Conservation (phyloP, 2,797 vertebrate species). For the Dallia pectoralis region DNA sequence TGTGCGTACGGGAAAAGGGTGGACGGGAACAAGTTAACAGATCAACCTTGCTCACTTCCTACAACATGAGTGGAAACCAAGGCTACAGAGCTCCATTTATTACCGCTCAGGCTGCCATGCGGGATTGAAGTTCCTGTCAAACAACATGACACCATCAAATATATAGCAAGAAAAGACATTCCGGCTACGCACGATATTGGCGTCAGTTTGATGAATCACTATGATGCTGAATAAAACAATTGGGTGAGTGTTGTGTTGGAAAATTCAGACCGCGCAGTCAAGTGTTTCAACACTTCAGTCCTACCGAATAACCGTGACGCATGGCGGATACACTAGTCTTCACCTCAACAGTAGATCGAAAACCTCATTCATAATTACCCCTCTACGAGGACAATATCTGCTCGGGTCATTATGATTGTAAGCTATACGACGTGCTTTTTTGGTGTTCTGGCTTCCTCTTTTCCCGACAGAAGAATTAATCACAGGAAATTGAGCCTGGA, state of each 20-base stretch:
- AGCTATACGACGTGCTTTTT: constrained; percentile 1
- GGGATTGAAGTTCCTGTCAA: not conserved
- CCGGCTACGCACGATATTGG: not conserved
- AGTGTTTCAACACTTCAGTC: not conserved
- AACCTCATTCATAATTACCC: not conserved
- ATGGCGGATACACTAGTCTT: no score
- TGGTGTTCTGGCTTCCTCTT: constrained; percentile 35
- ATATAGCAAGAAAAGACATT: not conserved
- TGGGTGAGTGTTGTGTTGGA: not conserved
- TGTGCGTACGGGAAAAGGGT: constrained; percentile 31
- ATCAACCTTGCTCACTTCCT: constrained; percentile 30
- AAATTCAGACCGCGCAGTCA: not conserved
- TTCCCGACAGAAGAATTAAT: constrained; percentile 37
- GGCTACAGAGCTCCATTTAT: constrained; percentile 1
- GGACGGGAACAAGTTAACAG: constrained; percentile 37
- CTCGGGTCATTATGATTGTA: constrained; percentile 36
- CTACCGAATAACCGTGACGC: not conserved
- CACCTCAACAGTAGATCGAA: not conserved
- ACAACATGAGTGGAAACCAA: constrained; percentile 8
- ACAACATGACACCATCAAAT: not conserved
- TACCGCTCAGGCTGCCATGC: constrained; percentile 8
- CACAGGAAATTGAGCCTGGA: constrained; percentile 38
- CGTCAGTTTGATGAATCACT: not conserved
- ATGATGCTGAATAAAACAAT: not conserved
- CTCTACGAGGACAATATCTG: constrained; percentile 28